Percentiles rank a stretch among this genome's conserved stretches.
These are phyloP conservation scores for Himalopsyche anomala DNA, from an alignment of 2,888 invertebrate species.

Conservation along the genomic window DNA sequence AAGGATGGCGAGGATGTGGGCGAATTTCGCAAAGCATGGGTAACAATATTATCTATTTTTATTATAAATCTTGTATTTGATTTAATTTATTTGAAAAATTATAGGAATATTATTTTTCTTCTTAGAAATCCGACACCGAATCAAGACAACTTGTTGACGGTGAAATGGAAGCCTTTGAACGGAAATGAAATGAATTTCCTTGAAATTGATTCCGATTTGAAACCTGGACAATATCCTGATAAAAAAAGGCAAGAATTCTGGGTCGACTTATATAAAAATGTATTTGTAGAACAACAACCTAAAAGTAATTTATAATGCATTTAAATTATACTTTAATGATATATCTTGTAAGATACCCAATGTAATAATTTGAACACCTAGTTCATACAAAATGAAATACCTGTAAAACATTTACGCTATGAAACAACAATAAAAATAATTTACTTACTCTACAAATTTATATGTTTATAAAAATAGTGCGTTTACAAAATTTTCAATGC, in stretches of 20 bases:
- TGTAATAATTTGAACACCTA: neutral
- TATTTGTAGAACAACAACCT: neutral
- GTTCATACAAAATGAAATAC: neutral
- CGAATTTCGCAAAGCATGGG: conserved; percentile 66
- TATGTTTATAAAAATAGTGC: too few species aligned
- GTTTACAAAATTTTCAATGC: too few species aligned
- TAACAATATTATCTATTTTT: conserved; percentile 44
- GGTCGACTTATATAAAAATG: conserved; percentile 51
- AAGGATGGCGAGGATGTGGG: conserved; percentile 65
- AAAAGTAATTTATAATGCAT: neutral
- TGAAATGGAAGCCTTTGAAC: conserved; percentile 60
- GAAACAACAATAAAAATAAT: too few species aligned
- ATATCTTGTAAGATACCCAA: neutral
- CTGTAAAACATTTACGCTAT: neutral
- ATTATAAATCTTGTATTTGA: neutral
- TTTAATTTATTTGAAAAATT: too few species aligned
- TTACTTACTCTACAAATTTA: too few species aligned
- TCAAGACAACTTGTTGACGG: conserved; percentile 47
- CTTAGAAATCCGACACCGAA: conserved; percentile 62
- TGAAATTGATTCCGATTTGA: conserved; percentile 55
- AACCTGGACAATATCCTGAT: conserved; percentile 56
- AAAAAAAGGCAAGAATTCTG: conserved; percentile 58
- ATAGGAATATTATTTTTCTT: neutral
- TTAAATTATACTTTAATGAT: neutral
- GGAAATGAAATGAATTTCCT: conserved; percentile 55